A percentile compares a stretch with the other conserved stretches of the same genome.
Conservation (phyloP, 2,113 vertebrate species). For the Osmerus mordax region DNA sequence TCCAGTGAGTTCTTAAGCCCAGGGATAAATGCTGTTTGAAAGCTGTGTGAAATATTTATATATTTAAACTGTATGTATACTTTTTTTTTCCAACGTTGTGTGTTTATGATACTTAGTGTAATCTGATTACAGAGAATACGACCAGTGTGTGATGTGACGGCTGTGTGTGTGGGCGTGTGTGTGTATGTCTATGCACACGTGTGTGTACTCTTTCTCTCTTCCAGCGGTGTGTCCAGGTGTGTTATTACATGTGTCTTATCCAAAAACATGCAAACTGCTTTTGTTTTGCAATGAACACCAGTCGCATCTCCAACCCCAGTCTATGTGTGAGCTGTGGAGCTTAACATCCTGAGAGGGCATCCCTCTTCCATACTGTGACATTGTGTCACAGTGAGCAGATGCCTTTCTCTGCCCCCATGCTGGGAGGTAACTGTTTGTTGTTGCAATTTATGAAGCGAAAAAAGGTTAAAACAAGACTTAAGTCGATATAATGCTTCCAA, state of each 20-base stretch:
- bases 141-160: slow-evolving; percentile 25
- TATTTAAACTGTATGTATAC: slow-evolving; percentile 22
- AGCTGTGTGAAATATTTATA: slow-evolving; percentile 38
- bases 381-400: slow-evolving; percentile 45
- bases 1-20: slow-evolving; percentile 45
- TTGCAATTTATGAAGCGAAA: slow-evolving; percentile 42
- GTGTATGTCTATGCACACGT: neutral
- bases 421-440: slow-evolving; percentile 46
- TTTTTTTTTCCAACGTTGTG: slow-evolving; percentile 22
- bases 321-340: neutral
- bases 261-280: neutral
- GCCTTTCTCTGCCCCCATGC: slow-evolving; percentile 34
- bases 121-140: slow-evolving; percentile 46
- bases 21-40: slow-evolving; percentile 46
- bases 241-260: no score
- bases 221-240: neutral
- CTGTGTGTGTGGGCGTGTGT: slow-evolving; percentile 17
- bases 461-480: slow-evolving; percentile 48
- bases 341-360: slow-evolving; percentile 4
- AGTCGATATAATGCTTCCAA: slow-evolving; percentile 47
- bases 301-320: neutral
- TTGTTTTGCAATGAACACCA: neutral
- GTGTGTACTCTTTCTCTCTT: neutral
- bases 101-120: slow-evolving; percentile 47
- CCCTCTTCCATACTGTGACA: slow-evolving; percentile 26